Base-by-base conservation (phyloP, 2,797 vertebrate species). In the Triplophysa bombifrons region DNA sequence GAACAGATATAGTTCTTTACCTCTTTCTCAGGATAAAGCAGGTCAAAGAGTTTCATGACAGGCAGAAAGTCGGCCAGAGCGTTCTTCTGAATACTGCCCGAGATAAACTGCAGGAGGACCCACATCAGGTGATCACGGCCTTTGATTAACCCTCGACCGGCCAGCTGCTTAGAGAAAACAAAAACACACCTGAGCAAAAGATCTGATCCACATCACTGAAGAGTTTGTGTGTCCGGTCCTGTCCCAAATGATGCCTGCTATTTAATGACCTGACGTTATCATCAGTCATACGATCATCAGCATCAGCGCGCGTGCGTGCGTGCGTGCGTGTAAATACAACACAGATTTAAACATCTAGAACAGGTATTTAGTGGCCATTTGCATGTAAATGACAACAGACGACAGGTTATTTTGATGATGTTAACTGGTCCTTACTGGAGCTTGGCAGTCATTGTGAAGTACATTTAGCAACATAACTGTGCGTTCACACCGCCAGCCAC, bases 41-140 rank as follows among this genome's bases (percentile, higher is more conserved):
- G 96, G 86, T 99, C 98, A 82, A 99, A 99, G n/a, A 99, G 96
- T 90, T 99, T 99, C 98, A 99, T 99, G 83, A 99, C 98, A 0
- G 98, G 98, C 34, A 99, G 95, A 89, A 99, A 99, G 87, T 99
- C 98, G 8, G 95, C 98, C 22, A 99, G 86, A 0, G 95, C 96
- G 27, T 99, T 99, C 90, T 99, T 99, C 93, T 99, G 98, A 88
- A 99, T 99, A 90, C 98, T 99, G 82, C 98, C 98, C 2, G 98
- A 99, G 87, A 99, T 99, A 84, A 99, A 99, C 85, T 99, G 98
- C 30, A 99, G 94, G 46, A 99, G 90, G 17, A 99, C 98, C 98
- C 98, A 99, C 98, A 99, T 99, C 82, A 99, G 92, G 86, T 99
- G 98, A 86, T 99, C 98, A 89, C 98, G 91, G 38, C 98, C 98